Evolutionary conservation across 2,113 vertebrate genomes (phyloP).

Genomic region (Carassius carassius): DNA sequence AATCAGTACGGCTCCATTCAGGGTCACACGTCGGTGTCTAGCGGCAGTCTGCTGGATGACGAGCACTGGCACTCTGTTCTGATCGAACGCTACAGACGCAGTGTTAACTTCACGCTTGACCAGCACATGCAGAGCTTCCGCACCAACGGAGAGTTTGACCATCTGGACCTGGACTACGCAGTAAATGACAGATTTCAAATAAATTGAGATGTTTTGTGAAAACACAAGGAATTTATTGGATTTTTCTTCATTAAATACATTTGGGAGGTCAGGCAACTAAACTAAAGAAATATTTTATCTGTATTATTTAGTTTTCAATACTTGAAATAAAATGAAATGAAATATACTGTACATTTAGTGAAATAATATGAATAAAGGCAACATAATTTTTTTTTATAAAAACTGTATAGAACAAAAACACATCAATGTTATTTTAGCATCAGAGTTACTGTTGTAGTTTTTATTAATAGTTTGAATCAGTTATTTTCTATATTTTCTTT

Average conservation of each 20-base stretch:
- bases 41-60: conserved; percentile 92
- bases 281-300: no score
- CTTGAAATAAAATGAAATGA: no score
- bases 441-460: no score
- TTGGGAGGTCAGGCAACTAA: not conserved
- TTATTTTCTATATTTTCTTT: no score
- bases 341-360: no score
- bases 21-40: conserved; percentile 88
- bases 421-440: no score
- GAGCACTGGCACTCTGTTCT: conserved; percentile 94
- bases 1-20: conserved; percentile 94
- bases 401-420: no score
- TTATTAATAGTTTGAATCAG: no score
- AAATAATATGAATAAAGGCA: no score
- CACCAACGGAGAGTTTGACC: conserved; percentile 96
- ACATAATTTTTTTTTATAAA: no score
- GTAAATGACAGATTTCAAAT: conserved; percentile 66
- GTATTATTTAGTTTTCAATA: no score
- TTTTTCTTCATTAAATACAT: not conserved
- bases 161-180: conserved; percentile 95
- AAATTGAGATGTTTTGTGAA: not conserved
- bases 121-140: conserved; percentile 88
- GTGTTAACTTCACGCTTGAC: conserved; percentile 94
- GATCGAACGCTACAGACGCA: conserved; percentile 88
- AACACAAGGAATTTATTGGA: not conserved